A percentile compares a stretch with the other conserved stretches of the same genome.
Evolutionary conservation across 2,888 invertebrate species (phyloP).

Genomic region (Criorhina ranunculi): DNA sequence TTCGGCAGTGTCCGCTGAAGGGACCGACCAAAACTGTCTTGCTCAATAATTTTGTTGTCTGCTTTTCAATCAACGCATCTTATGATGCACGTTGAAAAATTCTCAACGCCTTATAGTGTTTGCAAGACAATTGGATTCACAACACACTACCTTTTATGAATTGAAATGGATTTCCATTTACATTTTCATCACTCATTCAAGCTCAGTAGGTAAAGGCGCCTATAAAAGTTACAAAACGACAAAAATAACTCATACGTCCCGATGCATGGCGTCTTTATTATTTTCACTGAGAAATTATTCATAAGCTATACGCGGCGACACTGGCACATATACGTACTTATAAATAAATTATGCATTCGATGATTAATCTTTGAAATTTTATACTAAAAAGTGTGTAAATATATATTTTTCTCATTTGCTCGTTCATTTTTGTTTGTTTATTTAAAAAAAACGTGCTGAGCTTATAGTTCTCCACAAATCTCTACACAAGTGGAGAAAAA

Average conservation of each 20-base stretch:
- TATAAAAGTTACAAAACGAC: conserved; percentile 14
- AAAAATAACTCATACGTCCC: conserved; percentile 64
- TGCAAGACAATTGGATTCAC: background rate
- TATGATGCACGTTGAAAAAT: background rate
- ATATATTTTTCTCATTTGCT: background rate
- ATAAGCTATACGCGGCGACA: conserved; percentile 15
- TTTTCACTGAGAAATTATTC: conserved; percentile 32
- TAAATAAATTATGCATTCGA: conserved; percentile 15
- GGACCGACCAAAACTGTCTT: too few relatives aligned
- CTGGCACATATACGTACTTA: background rate
- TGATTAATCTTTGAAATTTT: conserved; percentile 11
- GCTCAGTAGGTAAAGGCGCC: conserved; percentile 25
- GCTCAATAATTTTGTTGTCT: too few relatives aligned
- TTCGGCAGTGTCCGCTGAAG: too few relatives aligned
- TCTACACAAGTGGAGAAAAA: background rate
- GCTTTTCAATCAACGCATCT: too few relatives aligned
- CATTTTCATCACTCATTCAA: conserved; percentile 12
- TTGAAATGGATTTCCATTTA: background rate
- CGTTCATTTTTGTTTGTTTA: too few relatives aligned
- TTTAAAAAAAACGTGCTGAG: conserved; percentile 24
- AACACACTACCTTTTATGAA: background rate
- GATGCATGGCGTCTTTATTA: conserved; percentile 54
- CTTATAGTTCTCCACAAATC: too few relatives aligned
- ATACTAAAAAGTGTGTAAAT: conserved; percentile 41
- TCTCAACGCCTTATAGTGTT: background rate